Evolutionary conservation across 2,797 vertebrate species (phyloP), one percentile per base, ranked within the genome.

Genomic region (Tokudaia muenninki): DNA sequence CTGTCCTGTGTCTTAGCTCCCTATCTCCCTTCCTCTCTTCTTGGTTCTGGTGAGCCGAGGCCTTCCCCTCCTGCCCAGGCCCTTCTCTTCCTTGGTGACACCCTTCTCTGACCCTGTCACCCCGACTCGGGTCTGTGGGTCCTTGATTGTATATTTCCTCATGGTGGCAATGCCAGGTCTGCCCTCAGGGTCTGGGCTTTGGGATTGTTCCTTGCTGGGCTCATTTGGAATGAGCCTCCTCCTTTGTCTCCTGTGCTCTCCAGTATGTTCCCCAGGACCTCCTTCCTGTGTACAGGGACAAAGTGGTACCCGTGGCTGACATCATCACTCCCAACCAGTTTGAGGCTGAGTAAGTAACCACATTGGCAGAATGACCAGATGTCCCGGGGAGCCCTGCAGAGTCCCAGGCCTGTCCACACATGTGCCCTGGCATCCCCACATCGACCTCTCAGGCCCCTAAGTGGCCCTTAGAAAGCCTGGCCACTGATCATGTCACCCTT

Each of bases 311-410:
- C 0, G 98, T 99, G 6, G 99, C 99, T 2, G 99, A 99, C 98
- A 99, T 99, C 94, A 99, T 99, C 83, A 99, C 99, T 80, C 99
- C 99, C 7, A 99, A 99, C 98, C 99, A 99, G 98, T 99, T 99
- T 96, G 99, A 99, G 98, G 99, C 99, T 0, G 99, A 99, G 99
- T 99, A 98, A 99, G 99, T 99, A 90, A 50, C 16, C 52, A 3
- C 14, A 34, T 5, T 22, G 13, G 0, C 78, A 24, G n/a, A 5
- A 63, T 11, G 13, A 4, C 74, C 55, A 12, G 59, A 37, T 37
- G 22, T 9, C 44, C 88, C 47, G 0, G 37, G 6, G 57, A 47
- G 37, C 55, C 17, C 17, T 17, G 37, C 31, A 4, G 29, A 29
- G 29, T 52, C 29, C 74, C 3, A 2, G 1, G 6, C 26, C 9